These are phyloP conservation scores for Alviniconcha strummeri DNA, from an alignment of 2,888 invertebrate species.

Conservation along the genomic window DNA sequence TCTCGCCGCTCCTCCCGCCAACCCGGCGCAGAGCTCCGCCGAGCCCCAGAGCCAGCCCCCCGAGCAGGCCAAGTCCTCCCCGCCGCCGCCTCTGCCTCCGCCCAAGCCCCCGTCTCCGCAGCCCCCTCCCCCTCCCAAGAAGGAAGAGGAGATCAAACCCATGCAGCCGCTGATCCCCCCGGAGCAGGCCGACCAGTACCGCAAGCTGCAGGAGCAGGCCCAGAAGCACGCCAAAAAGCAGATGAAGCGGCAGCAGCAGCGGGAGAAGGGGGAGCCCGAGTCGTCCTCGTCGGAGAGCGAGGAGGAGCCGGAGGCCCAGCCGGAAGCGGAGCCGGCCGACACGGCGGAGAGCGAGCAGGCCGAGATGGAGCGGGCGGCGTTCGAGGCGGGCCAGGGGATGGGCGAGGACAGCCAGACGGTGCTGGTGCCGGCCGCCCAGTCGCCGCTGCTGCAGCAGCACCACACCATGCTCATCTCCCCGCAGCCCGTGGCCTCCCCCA, in stretches of 20 bases:
- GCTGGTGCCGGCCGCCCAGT: constrained; percentile 42
- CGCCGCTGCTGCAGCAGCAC: constrained; percentile 46
- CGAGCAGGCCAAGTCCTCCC: constrained; percentile 22
- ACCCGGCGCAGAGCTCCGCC: not conserved
- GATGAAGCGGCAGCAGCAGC: constrained; percentile 78
- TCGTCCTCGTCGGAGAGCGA: constrained; percentile 54
- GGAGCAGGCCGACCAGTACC: constrained; percentile 69
- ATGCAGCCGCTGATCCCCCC: constrained; percentile 64
- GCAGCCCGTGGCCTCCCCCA: constrained; percentile 38
- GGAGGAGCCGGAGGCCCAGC: constrained; percentile 46
- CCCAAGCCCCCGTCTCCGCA: constrained; percentile 62
- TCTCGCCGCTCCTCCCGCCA: not conserved
- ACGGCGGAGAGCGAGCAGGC: constrained; percentile 44
- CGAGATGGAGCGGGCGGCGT: constrained; percentile 45
- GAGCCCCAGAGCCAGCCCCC: not conserved
- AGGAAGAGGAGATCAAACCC: constrained; percentile 53
- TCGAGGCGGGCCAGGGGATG: constrained; percentile 37
- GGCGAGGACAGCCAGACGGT: constrained; percentile 32
- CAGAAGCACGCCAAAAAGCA: constrained; percentile 87
- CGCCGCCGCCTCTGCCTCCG: constrained; percentile 63
- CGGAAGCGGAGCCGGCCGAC: constrained; percentile 43
- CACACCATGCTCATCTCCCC: constrained; percentile 43
- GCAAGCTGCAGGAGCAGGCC: constrained; percentile 79
- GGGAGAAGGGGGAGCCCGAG: constrained; percentile 60
- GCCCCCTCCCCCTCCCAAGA: constrained; percentile 63